phyloP scores from a whole-genome alignment of 2,113 vertebrate species.

The Myotis yumanensis region DNA sequence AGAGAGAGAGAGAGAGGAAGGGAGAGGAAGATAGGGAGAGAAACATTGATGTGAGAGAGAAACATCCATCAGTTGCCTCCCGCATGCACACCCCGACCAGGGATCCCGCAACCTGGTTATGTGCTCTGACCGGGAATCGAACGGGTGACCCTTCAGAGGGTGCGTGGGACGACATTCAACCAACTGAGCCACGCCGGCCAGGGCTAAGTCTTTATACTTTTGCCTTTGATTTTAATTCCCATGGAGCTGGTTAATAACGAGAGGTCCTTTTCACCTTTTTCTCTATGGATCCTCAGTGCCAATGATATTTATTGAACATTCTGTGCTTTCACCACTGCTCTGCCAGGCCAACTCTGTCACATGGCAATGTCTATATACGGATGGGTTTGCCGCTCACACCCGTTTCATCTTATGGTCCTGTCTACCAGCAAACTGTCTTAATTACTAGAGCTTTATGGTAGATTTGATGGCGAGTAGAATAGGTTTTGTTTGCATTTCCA shows the following conservation, averaged over 20 bases:
- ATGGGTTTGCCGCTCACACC: not conserved
- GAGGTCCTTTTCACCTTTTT: not conserved
- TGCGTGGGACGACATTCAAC: no score
- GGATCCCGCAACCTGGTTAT: no score
- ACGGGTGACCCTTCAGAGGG: no score
- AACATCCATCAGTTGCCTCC: not conserved
- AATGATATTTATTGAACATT: not conserved
- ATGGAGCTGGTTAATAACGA: not conserved
- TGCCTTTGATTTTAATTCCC: not conserved
- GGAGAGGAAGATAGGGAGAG: not conserved
- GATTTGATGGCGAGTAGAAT: not conserved
- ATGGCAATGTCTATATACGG: not conserved
- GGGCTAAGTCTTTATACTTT: not conserved
- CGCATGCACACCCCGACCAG: not conserved
- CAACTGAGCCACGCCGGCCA: no score
- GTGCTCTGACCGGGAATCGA: no score
- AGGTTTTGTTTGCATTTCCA: constrained; percentile 19
- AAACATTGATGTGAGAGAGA: not conserved
- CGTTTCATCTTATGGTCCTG: not conserved
- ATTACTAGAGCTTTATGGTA: not conserved
- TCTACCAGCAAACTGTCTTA: not conserved
- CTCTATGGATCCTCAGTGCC: not conserved
- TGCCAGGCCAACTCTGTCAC: not conserved
- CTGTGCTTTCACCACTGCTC: not conserved
- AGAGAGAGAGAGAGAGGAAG: not conserved